phyloP scores from a whole-genome alignment of 2,888 invertebrate species.

The Cosmia trapezina region DNA sequence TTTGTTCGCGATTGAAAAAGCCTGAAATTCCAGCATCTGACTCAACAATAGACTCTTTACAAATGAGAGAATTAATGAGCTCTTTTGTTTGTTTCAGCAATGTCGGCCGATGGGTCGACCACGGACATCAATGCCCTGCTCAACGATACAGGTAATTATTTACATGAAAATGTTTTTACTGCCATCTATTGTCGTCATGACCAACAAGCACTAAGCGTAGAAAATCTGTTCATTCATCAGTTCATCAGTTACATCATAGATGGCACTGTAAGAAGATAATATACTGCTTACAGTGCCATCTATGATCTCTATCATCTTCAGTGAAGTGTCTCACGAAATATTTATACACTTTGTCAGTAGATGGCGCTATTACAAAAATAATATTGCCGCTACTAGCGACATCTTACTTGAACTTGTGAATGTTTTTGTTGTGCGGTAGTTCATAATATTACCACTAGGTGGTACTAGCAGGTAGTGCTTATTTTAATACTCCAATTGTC shows the following conservation, averaged over 20 bases:
- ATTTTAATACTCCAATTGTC: background rate
- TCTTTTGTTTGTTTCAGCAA: constrained; percentile 89
- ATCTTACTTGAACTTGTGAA: constrained; percentile 24
- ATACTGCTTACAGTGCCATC: too few relatives aligned
- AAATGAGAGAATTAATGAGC: constrained; percentile 9
- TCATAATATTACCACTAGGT: constrained; percentile 19
- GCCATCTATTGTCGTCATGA: constrained; percentile 59
- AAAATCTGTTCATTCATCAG: background rate
- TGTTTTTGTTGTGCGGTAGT: background rate
- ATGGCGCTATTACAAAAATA: constrained; percentile 54
- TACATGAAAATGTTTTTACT: constrained; percentile 16
- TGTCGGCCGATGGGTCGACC: constrained; percentile 92
- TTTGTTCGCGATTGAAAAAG: constrained; percentile 1
- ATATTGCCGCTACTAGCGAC: constrained; percentile 22
- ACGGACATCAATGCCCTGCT: constrained; percentile 91
- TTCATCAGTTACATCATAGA: constrained; percentile 39
- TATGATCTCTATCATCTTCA: too few relatives aligned
- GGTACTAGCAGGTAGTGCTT: background rate
- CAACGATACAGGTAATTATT: constrained; percentile 91
- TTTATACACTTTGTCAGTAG: constrained; percentile 27
- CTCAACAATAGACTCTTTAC: background rate
- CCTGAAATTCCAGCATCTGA: background rate
- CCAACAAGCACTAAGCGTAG: background rate
- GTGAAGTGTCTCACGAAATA: background rate
- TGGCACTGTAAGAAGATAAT: constrained; percentile 48